phyloP scores from a whole-genome alignment of 2,113 vertebrate species.

The Bolborhynchus lineola region DNA sequence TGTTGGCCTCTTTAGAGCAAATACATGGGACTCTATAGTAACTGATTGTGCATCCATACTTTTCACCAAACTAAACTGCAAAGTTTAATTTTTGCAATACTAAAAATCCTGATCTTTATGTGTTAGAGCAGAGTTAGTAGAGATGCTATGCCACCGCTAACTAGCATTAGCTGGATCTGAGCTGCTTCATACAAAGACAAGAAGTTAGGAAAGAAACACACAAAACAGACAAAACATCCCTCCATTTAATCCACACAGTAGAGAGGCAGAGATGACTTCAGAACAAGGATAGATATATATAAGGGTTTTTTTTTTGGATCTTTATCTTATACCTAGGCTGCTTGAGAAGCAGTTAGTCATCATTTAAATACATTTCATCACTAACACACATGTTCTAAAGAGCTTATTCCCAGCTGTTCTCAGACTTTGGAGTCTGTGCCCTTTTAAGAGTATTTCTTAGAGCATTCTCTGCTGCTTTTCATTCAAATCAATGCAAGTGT shows the following conservation, averaged over 20 bases:
- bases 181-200: neutral
- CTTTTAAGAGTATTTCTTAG: slow-evolving; percentile 19
- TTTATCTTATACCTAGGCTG: neutral
- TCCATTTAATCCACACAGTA: neutral
- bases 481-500: slow-evolving; percentile 52
- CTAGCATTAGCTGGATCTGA: neutral
- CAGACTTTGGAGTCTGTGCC: neutral
- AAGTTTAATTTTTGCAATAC: neutral
- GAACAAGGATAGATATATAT: neutral
- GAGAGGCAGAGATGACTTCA: neutral
- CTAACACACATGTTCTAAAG: neutral
- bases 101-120: neutral
- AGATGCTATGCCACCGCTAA: neutral
- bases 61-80: neutral
- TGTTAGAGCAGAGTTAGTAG: neutral
- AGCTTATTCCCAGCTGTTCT: slow-evolving; percentile 12
- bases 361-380: neutral
- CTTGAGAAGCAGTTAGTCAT: slow-evolving; percentile 23
- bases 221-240: neutral
- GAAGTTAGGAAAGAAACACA: neutral
- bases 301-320: rapidly evolving
- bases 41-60: neutral
- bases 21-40: neutral
- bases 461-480: slow-evolving; percentile 43
- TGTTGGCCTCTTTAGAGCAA: neutral